These are phyloP conservation scores for Liasis olivaceus DNA, from an alignment of 2,797 vertebrate species.

Conservation along the genomic window DNA sequence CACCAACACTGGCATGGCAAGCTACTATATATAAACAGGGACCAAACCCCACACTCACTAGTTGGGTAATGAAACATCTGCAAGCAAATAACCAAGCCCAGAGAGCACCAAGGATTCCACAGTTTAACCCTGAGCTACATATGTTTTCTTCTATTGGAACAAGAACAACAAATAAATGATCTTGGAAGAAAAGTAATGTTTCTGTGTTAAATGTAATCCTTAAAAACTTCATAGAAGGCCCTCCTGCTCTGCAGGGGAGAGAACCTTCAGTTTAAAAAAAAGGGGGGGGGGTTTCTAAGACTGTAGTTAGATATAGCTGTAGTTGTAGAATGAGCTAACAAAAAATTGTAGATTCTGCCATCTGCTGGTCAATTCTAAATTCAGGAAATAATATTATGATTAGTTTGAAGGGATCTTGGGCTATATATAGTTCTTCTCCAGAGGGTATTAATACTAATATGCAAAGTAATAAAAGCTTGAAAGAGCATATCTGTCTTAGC, in stretches of 20 bases:
- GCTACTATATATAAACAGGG: no score
- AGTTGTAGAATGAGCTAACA: not conserved
- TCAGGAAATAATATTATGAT: not conserved
- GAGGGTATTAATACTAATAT: not conserved
- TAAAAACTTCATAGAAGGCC: not conserved
- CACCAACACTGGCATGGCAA: no score
- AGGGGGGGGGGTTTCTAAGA: not conserved
- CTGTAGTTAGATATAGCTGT: not conserved
- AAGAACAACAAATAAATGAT: not conserved
- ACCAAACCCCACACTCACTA: no score
- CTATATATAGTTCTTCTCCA: not conserved
- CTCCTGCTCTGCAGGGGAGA: not conserved
- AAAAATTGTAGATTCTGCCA: slow-evolving; percentile 67
- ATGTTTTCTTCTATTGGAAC: not conserved
- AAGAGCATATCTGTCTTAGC: not conserved
- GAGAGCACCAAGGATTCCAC: not conserved
- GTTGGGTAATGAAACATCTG: not conserved
- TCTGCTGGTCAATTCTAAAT: slow-evolving; percentile 53
- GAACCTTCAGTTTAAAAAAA: not conserved
- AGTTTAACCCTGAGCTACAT: not conserved
- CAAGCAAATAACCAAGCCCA: not conserved
- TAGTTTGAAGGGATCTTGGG: not conserved
- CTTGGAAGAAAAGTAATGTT: not conserved
- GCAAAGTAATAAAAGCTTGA: rapidly evolving
- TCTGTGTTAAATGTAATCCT: not conserved